Evolutionary conservation across 2,888 invertebrate genomes (phyloP), one percentile per base, ranked within the genome.

Genomic region (Caenorhabditis drosophilae): DNA sequence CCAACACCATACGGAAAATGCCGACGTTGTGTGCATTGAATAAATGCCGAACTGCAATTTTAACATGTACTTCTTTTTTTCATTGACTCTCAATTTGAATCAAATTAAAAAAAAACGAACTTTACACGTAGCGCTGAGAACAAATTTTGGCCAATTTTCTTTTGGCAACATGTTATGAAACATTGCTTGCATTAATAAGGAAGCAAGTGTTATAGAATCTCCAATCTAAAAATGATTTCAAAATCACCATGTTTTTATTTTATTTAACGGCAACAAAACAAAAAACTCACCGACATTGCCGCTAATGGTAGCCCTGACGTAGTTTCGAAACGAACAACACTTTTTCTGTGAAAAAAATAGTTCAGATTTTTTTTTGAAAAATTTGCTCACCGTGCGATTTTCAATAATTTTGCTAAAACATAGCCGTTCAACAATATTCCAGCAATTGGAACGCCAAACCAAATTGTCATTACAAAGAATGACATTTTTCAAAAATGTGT

Each of bases 1-100:
- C 81, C 81, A 81, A 48, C 80, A 80, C 74, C 80, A 80, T 3
- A 80, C 80, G 12, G 79, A 79, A 55, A 81, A 81, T 2, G 79
- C 81, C 0, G 79, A 78, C 20, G 81, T 78, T 2, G 79, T 66
- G 46, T 81, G 81, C 56, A 81, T 76, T 22, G 78, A 42, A 48
- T 74, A 81, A 34, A 81, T 59, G 45, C 79, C 78, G n/a, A 69
- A 23, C 79, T 79, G 54, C 59, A 77, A 52, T 36, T 4, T 12
- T 9, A 9, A 15, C n/a, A 36, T 36, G 4, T 36, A 12, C 46
- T 12, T 26, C 6, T 12, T 46, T 26, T 7, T 23, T 26, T 16
- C 16, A 20, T 15, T 31, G 46, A n/a, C 9, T 46, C 34, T 16
- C 35, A 11, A 7, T 34, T 31, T 18, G 2, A 46, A 7, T 22